phyloP scores from a whole-genome alignment of 2,888 invertebrate genomes.

The Amphiduros pacificus region DNA sequence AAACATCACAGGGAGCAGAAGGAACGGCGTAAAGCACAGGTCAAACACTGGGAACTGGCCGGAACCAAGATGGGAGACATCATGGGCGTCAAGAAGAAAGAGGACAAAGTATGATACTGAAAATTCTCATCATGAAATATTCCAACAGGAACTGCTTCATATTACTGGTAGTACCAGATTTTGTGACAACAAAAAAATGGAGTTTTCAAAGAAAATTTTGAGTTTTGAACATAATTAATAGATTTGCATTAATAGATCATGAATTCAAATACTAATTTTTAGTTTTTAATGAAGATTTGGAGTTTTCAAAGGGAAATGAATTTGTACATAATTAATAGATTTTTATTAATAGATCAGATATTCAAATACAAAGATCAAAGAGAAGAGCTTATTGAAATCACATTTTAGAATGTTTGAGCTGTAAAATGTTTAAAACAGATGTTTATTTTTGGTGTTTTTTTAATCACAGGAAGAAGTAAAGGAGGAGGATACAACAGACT shows the following conservation, averaged over 20 bases:
- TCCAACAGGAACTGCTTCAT: neutral
- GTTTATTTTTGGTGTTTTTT: neutral
- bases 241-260: too few species aligned
- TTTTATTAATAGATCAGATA: too few species aligned
- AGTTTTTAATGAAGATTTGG: too few species aligned
- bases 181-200: too few species aligned
- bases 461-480: constrained; percentile 60
- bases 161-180: too few species aligned
- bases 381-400: too few species aligned
- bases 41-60: constrained; percentile 98
- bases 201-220: too few species aligned
- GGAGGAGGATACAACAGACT: constrained; percentile 78
- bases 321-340: too few species aligned
- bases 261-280: too few species aligned
- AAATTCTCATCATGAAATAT: neutral
- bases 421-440: neutral
- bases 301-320: too few species aligned
- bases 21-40: constrained; percentile 93
- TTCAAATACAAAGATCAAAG: too few species aligned
- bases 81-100: constrained; percentile 81
- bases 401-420: neutral
- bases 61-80: constrained; percentile 95
- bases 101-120: constrained; percentile 72
- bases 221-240: too few species aligned
- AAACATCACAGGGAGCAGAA: constrained; percentile 91